Evolutionary conservation across 1,140 invertebrate genomes (phyloP).

Genomic region (Zaprionus gabonicus): DNA sequence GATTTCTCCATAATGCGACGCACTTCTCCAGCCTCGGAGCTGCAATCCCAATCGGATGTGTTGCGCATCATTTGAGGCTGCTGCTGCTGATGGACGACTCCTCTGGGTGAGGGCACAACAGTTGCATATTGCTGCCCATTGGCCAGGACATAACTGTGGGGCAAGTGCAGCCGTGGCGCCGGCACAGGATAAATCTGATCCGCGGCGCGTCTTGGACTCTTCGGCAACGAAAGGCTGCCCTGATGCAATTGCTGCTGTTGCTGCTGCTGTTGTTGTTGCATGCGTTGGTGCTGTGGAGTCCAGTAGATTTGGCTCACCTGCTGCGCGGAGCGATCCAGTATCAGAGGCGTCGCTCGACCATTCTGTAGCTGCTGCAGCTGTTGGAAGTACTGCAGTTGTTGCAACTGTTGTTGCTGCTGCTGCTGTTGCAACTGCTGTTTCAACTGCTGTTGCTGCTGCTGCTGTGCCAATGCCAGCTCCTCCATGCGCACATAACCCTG

Average conservation of each 20-base stretch:
- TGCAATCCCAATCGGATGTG: conserved; percentile 87
- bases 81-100: conserved; percentile 14
- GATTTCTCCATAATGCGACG: conserved; percentile 86
- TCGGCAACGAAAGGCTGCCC: conserved; percentile 28
- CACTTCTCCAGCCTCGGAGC: conserved; percentile 88
- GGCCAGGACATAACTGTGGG: conserved; percentile 27
- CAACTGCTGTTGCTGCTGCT: conserved; percentile 12
- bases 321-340: conserved; percentile 67
- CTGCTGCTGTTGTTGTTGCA: conserved; percentile 39
- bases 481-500: conserved; percentile 41
- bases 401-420: conserved; percentile 19
- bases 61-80: conserved; percentile 38
- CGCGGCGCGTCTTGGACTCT: conserved; percentile 44
- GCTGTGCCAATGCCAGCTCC: conserved; percentile 29
- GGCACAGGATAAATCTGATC: conserved; percentile 51
- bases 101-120: conserved; percentile 39
- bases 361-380: conserved; percentile 42
- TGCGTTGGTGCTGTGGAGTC: conserved; percentile 57
- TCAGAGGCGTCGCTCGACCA: conserved; percentile 75
- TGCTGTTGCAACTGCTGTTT: conserved; percentile 1
- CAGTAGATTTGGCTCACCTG: conserved; percentile 74
- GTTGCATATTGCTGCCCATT: conserved; percentile 46
- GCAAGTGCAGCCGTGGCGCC: conserved; percentile 39
- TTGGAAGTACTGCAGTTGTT: conserved; percentile 26
- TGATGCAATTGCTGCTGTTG: conserved; percentile 36